Evolutionary conservation across 2,113 vertebrate genomes (phyloP).

Genomic region (Mus pahari): DNA sequence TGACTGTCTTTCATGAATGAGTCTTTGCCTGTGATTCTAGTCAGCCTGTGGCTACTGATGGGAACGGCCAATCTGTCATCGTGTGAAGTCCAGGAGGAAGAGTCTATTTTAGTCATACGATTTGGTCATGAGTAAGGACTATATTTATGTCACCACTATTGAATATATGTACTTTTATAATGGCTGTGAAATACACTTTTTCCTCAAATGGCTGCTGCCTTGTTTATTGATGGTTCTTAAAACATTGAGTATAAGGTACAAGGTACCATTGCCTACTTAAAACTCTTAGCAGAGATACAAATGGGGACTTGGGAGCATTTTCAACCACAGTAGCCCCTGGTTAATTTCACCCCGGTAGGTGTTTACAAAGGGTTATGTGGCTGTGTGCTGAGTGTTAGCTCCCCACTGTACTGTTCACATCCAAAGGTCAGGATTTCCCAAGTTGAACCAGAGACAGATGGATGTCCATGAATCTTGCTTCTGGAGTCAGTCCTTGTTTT

Average conservation of each 20-base stretch:
- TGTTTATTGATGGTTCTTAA: background rate
- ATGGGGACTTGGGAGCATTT: background rate
- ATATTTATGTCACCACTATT: slow-evolving; percentile 82
- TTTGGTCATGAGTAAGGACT: slow-evolving; percentile 44
- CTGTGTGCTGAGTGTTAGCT: fast-evolving
- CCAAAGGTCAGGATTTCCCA: background rate
- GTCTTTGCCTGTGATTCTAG: slow-evolving; percentile 54
- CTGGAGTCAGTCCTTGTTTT: background rate
- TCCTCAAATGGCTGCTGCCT: slow-evolving; percentile 61
- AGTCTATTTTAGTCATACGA: background rate
- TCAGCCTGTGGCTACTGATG: slow-evolving; percentile 57
- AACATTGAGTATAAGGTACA: background rate
- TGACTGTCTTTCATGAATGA: slow-evolving; percentile 69
- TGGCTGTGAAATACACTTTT: slow-evolving; percentile 82
- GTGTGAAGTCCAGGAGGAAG: slow-evolving; percentile 51
- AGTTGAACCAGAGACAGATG: background rate
- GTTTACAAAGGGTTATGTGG: background rate
- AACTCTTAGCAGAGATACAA: background rate
- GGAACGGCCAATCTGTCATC: slow-evolving; percentile 20
- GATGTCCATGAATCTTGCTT: background rate
- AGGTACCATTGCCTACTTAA: background rate
- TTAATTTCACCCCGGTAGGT: background rate
- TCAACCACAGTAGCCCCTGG: background rate
- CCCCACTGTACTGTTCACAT: background rate
- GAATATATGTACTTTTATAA: slow-evolving; percentile 85